These are phyloP conservation scores for Oryzias melastigma DNA, from an alignment of 2,113 vertebrate species.

Conservation along the genomic window DNA sequence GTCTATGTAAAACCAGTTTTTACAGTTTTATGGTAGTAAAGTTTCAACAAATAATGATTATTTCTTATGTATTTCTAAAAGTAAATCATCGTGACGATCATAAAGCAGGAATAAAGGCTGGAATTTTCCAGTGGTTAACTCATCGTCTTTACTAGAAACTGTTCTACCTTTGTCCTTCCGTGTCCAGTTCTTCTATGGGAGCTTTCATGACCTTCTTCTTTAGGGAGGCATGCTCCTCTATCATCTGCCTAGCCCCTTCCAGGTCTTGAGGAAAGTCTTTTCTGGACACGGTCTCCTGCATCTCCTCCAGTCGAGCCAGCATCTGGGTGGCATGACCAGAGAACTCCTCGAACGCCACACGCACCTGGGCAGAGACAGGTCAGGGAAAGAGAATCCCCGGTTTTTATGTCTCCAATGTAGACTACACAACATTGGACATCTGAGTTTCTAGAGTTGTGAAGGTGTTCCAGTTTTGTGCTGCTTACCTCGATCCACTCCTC, in stretches of 20 bases:
- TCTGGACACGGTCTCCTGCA: constrained; percentile 93
- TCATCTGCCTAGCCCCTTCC: constrained; percentile 94
- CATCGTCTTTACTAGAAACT: no score
- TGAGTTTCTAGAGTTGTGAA: not conserved
- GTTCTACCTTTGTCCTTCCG: constrained; percentile 87
- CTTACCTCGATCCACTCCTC: constrained; percentile 95
- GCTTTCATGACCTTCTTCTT: constrained; percentile 99
- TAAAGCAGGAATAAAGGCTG: no score
- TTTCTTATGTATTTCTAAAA: no score
- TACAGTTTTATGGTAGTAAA: no score
- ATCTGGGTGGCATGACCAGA: constrained; percentile 94
- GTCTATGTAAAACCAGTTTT: no score
- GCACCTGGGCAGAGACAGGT: constrained; percentile 70
- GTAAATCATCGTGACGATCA: no score
- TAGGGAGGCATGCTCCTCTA: constrained; percentile 92
- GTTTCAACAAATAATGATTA: no score
- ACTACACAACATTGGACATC: no score
- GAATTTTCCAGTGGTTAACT: no score
- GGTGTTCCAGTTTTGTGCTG: not conserved
- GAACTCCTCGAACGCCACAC: constrained; percentile 97
- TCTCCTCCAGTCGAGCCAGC: constrained; percentile 91
- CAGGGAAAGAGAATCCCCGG: no score
- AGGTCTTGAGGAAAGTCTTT: constrained; percentile 97
- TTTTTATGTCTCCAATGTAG: no score
- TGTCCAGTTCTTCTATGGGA: constrained; percentile 95